Evolutionary conservation across 2,113 vertebrate species (phyloP).

Genomic region (Carassius carassius): DNA sequence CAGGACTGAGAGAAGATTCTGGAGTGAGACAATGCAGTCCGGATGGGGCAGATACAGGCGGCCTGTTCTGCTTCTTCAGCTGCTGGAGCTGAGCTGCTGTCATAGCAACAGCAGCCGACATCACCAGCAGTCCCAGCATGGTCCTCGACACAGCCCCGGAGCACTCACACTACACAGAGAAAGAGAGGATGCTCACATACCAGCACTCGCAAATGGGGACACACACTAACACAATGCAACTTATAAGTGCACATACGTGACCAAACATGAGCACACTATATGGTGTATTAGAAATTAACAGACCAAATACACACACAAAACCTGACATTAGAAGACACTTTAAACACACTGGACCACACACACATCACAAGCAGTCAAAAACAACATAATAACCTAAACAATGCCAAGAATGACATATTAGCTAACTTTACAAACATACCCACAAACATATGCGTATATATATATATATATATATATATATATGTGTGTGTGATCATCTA

Average conservation of each 20-base stretch:
- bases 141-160: constrained; percentile 69
- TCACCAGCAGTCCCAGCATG: constrained; percentile 84
- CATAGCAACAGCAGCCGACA: constrained; percentile 92
- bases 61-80: constrained; percentile 78
- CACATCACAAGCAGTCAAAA: neutral
- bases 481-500: too few relatives aligned
- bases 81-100: constrained; percentile 81
- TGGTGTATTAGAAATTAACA: neutral
- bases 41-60: constrained; percentile 76
- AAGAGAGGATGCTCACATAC: constrained; percentile 66
- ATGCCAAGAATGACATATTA: neutral
- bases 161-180: constrained; percentile 63
- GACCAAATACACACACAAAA: neutral
- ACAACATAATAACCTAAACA: neutral
- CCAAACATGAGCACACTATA: neutral
- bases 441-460: too few relatives aligned
- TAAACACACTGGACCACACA: neutral
- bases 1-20: constrained; percentile 30
- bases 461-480: too few relatives aligned
- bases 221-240: constrained; percentile 39
- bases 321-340: neutral
- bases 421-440: too few relatives aligned
- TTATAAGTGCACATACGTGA: neutral
- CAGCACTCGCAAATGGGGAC: constrained; percentile 47
- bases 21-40: constrained; percentile 60